A percentile compares a stretch with the other conserved stretches of the same genome.
Evolutionary conservation across 2,113 vertebrate genomes (phyloP).

Genomic region (Dascyllus trimaculatus): DNA sequence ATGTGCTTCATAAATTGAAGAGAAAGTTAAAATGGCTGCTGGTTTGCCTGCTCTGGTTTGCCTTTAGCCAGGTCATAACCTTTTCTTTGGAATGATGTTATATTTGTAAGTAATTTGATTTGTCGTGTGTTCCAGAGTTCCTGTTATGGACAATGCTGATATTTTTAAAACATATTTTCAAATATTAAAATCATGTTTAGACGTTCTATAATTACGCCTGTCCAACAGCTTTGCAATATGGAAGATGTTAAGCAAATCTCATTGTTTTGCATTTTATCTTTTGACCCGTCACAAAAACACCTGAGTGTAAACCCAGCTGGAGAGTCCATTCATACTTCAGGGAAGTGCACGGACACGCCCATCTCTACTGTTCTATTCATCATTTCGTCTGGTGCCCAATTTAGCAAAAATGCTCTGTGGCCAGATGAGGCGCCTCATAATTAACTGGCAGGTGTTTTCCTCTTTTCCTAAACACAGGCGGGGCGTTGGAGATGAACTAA

Average conservation of each 20-base stretch:
- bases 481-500: slow-evolving; percentile 51
- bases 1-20: too few species aligned
- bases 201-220: too few species aligned
- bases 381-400: slow-evolving; percentile 30
- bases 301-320: background rate
- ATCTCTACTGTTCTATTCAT: background rate
- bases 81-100: too few species aligned
- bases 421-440: slow-evolving; percentile 66
- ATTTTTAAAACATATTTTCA: too few species aligned
- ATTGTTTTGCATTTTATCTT: background rate
- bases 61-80: too few species aligned
- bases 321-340: background rate
- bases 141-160: background rate
- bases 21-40: too few species aligned
- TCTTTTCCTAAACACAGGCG: slow-evolving; percentile 18
- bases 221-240: too few species aligned
- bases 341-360: slow-evolving; percentile 3
- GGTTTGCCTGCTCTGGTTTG: too few species aligned
- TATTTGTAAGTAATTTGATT: too few species aligned
- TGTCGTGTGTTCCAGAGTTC: background rate
- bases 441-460: slow-evolving; percentile 68
- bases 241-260: too few species aligned
- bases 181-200: too few species aligned
- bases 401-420: slow-evolving; percentile 26
- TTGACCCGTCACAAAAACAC: background rate